Evolutionary conservation across 2,113 vertebrate species (phyloP), one percentile per base, ranked within the genome.

Genomic region (Cercopithecus mona): DNA sequence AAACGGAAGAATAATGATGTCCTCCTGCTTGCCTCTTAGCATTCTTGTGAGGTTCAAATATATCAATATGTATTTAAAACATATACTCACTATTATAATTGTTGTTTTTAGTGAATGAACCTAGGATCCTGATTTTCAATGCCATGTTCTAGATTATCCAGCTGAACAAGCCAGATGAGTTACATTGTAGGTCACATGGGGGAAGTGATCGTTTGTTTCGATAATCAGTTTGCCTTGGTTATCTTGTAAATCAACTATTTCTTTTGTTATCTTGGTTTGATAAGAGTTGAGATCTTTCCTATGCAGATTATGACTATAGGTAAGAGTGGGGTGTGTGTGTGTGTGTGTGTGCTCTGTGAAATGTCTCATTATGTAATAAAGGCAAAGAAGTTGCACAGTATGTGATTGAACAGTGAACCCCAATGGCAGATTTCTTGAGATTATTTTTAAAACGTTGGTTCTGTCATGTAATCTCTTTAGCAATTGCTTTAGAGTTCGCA

Each of bases 211-310:
- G 12, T 96, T 92, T 93, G 30, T 92, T 79, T 89, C 30, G 45
- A 55, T 89, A 50, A 32, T 72, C 48, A 72, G 9, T 82, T 94
- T 79, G 82, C 23, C 84, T 96, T 89, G 88, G 27, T 79, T 95
- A 87, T 45, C 32, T 59, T 73, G 43, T 70, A 93, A 57, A 66
- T 66, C 4, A 81, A 32, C 32, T 87, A 9, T 88, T 73, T 93
- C 64, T 61, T 81, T 86, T 2, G 13, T 40, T 90, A 68, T 73
- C 11, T 52, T 88, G 6, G 32, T 92, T 61, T 93, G 11, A 6
- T 81, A 80, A 88, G 40, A 79, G 43, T 32, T 52, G 76, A 61
- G 52, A 75, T 6, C 1, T 95, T 94, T 80, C 23, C 20, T 79
- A 27, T 43, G 30, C n/a, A 86, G 89, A 96, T 61, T 66, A n/a